phyloP scores from a whole-genome alignment of 2,888 invertebrate genomes.

The Steinernema scapterisci region DNA sequence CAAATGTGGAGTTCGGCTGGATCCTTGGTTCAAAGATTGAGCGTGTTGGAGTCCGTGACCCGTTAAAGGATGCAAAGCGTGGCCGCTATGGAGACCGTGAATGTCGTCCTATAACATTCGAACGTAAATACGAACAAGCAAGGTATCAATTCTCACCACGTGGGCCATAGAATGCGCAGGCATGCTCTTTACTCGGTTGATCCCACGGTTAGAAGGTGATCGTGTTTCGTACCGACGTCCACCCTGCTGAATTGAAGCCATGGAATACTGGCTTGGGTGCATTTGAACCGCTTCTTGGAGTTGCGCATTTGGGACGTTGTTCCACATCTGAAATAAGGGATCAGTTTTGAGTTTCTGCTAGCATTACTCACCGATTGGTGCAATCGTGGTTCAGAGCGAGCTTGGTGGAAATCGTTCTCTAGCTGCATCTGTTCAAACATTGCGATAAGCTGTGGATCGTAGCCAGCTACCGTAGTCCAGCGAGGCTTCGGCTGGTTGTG shows the following conservation, averaged over 20 bases:
- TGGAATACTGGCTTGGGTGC: background rate
- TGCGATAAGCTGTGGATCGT: conserved; percentile 28
- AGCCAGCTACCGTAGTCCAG: conserved; percentile 32
- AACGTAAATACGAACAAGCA: background rate
- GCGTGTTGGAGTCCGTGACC: conserved; percentile 19
- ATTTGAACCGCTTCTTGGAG: background rate
- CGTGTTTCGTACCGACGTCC: conserved; percentile 34
- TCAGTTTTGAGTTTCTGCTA: background rate
- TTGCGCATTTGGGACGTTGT: background rate
- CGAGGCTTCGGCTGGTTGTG: conserved; percentile 18
- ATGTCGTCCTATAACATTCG: background rate
- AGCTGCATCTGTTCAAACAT: conserved; percentile 30
- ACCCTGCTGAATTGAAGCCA: background rate
- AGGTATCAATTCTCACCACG: background rate
- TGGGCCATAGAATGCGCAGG: conserved; percentile 44
- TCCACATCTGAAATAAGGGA: background rate
- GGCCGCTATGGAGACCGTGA: background rate
- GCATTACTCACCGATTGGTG: background rate
- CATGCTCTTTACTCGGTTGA: conserved; percentile 57
- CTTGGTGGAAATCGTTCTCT: conserved; percentile 21
- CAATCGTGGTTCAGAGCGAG: conserved; percentile 5
- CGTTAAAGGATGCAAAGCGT: background rate
- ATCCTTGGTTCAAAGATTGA: conserved; percentile 9
- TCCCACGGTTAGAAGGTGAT: conserved; percentile 37
- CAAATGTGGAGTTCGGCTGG: background rate